Evolutionary conservation across 2,888 invertebrate genomes (phyloP).

Genomic region (Chrysolina americana): DNA sequence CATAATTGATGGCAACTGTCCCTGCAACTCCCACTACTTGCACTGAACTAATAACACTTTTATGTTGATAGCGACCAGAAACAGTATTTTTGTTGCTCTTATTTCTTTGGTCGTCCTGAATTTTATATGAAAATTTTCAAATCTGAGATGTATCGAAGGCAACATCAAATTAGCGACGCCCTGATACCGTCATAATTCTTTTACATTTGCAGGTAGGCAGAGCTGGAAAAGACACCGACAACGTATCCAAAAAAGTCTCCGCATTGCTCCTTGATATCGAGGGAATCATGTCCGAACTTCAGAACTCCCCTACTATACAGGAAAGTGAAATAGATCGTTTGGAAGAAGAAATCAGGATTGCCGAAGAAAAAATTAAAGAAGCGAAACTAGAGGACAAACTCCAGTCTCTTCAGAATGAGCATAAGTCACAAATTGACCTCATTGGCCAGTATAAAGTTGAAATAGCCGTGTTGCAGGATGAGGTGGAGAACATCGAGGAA

Average conservation of each 20-base stretch:
- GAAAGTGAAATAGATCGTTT: constrained; percentile 76
- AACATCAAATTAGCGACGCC: no score
- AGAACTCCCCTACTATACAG: constrained; percentile 81
- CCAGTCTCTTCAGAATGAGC: constrained; percentile 79
- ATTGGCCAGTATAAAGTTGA: constrained; percentile 87
- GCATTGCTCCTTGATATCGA: constrained; percentile 85
- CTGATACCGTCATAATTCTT: no score
- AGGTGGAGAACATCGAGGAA: constrained; percentile 87
- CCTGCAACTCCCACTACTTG: no score
- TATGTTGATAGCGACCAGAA: no score
- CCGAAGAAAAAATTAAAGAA: constrained; percentile 79
- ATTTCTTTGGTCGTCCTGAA: no score
- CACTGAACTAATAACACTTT: no score
- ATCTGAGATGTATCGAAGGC: no score
- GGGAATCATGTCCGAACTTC: constrained; percentile 83
- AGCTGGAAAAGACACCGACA: constrained; percentile 87
- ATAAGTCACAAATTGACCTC: constrained; percentile 73
- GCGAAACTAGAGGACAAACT: constrained; percentile 85
- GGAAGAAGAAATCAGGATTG: constrained; percentile 77
- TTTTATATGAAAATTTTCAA: no score
- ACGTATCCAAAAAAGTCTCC: constrained; percentile 86
- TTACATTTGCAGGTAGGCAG: constrained; percentile 80
- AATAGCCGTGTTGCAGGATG: constrained; percentile 77
- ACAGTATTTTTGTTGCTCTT: no score
- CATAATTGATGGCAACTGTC: no score